Evolutionary conservation across 2,888 invertebrate genomes (phyloP), one percentile per base, ranked within the genome.

Genomic region (Hypomecis atomaria): DNA sequence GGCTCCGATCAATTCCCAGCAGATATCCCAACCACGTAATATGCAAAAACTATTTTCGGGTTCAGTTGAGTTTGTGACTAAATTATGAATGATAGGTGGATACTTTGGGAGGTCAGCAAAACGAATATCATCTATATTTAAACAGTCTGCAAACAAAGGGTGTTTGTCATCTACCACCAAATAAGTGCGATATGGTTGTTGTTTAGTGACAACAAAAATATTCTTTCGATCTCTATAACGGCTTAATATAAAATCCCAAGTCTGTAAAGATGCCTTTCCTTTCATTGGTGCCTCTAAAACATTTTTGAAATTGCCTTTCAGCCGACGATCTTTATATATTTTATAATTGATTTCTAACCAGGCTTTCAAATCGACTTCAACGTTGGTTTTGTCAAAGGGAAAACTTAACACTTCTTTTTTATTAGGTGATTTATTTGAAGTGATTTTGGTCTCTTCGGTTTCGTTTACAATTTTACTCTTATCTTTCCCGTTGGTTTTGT

Each of bases 1-100:
- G 50, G 87, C 83, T 8, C 91, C 91, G 61, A 88, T 78, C 53
- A 92, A 70, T 81, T 93, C 90, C 93, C 93, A 93, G 67, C 89
- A 90, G 67, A 81, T 70, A 33, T 79, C 50, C 66, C 86, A 78
- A n/a, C 93, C 93, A 71, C 79, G 79, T 71, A 93, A 78, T 73
- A 93, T 89, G 71, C 88, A 89, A 78, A 90, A 88, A 62, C 82
- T 84, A 55, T 90, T 87, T 70, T 86, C 84, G 55, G 83, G 67
- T 62, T 83, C 78, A n/a, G 73, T 78, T 40, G 82, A 84, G 73
- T 87, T 86, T 11, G 79, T 85, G 7, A 90, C 73, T 70, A 93
- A 78, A 65, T 89, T 87, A 81, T 79, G 87, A n/a, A 92, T 81
- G 40, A 85, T 85, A 59, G 76, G 60, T 10, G 91, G 92, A 77